Evolutionary conservation across 2,888 invertebrate genomes (phyloP).

Genomic region (Philopedon plagiatum): DNA sequence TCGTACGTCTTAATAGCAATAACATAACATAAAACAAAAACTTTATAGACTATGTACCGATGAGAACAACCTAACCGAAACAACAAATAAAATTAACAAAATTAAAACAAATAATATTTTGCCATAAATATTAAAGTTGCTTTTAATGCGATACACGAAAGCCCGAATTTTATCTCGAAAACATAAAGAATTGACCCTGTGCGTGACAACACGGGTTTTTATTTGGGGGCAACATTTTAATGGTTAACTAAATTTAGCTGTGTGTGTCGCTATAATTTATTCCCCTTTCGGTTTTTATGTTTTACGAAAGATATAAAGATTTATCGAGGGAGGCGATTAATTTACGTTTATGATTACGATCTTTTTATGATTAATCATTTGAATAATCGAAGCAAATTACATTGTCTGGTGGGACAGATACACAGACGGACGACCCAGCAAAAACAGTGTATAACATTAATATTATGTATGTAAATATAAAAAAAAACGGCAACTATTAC

Average conservation of each 20-base stretch:
- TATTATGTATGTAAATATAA: too few relatives aligned
- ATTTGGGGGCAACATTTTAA: conserved; percentile 24
- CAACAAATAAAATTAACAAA: neutral
- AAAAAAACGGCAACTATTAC: too few relatives aligned
- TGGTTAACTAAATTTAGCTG: conserved; percentile 24
- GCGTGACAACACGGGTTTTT: conserved; percentile 34
- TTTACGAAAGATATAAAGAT: conserved; percentile 8
- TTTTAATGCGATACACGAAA: conserved; percentile 7
- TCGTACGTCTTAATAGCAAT: neutral
- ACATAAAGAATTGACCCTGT: conserved; percentile 17
- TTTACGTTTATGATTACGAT: neutral
- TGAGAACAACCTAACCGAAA: neutral
- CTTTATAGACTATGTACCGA: too few relatives aligned
- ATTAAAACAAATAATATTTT: conserved; percentile 8
- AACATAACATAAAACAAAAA: too few relatives aligned
- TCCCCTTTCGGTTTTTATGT: neutral
- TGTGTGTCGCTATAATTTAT: conserved; percentile 20
- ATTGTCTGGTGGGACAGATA: too few relatives aligned
- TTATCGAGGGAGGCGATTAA: neutral
- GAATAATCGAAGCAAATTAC: neutral
- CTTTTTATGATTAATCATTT: neutral
- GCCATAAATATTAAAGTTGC: conserved; percentile 1
- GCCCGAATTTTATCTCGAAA: conserved; percentile 17
- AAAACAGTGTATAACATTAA: too few relatives aligned
- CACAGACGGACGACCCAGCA: too few relatives aligned